Base-by-base conservation (phyloP, 2,113 vertebrate species). In the Myanophis thanlyinensis region DNA sequence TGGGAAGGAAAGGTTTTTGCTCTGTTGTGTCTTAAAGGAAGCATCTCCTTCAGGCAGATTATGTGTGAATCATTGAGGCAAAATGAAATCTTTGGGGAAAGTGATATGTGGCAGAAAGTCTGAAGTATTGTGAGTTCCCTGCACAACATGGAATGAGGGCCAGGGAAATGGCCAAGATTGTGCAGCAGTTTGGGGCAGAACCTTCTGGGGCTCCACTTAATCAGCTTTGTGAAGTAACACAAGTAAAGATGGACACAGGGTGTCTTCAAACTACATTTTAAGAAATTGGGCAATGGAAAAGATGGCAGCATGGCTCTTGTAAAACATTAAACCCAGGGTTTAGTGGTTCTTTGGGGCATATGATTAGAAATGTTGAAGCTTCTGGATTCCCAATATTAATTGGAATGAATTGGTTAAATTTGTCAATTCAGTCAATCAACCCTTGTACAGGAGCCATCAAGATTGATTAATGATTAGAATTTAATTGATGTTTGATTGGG, bases 271-370 rank as follows among this genome's bases (percentile, higher is more conserved):
- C n/a, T 80, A 80, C 73, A 22, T 80, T 80, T 80, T 44, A 80
- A 80, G 73, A 44, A 20, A 80, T 44, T 9, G 35, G 73, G 20
- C 44, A 80, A 22, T 80, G 18, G 73, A 44, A 80, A 40, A 40
- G n/a, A n/a, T 40, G 5, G n/a, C n/a, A 80, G 67, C 67, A 80
- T 80, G 73, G 94, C 97, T 97, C 96, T 95, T 93, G 85, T 94
- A 96, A 97, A 96, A 93, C 22, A 56, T 87, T 94, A 95, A 97
- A 96, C 94, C 90, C 91, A 5, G 22, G 94, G 94, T 95, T 80
- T 10, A 44, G 18, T 80, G 73, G 18, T 80, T n/a, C n/a, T n/a
- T 80, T 40, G n/a, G 20, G 18, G 35, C 20, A 0, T 44, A 44
- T 80, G 35, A 44, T 80, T 44, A 44, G n/a, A 80, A 80, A 44